Conservation (phyloP, 2,113 vertebrate species). For the Xyrauchen texanus region DNA sequence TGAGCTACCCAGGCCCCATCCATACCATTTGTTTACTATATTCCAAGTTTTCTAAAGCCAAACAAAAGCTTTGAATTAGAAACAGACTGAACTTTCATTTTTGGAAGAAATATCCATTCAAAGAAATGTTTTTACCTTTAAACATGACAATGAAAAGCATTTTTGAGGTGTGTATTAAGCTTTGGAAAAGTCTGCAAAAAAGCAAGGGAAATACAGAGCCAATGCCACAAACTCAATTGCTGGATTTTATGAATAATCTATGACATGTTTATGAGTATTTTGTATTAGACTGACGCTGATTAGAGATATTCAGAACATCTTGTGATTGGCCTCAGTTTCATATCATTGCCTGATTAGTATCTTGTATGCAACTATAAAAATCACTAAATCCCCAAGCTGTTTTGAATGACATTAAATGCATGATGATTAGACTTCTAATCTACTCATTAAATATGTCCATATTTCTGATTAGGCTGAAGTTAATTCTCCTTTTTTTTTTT, state of each 20-base stretch:
- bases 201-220: not conserved
- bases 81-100: not conserved
- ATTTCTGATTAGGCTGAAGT: conserved; percentile 43
- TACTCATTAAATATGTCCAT: not conserved
- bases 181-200: not conserved
- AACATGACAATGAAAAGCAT: not conserved
- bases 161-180: conserved; percentile 1
- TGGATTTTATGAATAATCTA: conserved; percentile 31
- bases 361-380: conserved; percentile 23
- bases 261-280: conserved; percentile 32
- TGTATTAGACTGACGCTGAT: conserved; percentile 5
- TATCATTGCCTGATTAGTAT: conserved; percentile 22
- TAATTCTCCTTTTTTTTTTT: not conserved
- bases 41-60: no score
- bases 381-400: not conserved
- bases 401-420: conserved; percentile 18
- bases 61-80: no score
- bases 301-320: conserved; percentile 14
- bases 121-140: not conserved
- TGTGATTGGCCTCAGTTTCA: conserved; percentile 16
- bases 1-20: no score
- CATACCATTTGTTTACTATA: no score
- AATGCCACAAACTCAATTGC: not conserved
- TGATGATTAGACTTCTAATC: not conserved
- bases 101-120: not conserved